Evolutionary conservation across 1,140 invertebrate species (phyloP).

Genomic region (Trissolcus basalis): DNA sequence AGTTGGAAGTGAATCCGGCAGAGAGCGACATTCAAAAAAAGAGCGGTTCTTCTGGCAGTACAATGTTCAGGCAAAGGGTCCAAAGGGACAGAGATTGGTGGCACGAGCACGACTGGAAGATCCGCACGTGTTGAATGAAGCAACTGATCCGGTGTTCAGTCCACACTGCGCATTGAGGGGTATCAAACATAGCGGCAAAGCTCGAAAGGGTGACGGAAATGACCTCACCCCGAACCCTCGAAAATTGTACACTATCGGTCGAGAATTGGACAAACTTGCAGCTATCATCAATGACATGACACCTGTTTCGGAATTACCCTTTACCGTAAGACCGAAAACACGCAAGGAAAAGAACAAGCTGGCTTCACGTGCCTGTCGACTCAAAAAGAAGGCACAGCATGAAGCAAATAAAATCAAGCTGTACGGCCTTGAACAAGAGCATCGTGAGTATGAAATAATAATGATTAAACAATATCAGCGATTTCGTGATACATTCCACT

Average conservation of each 20-base stretch:
- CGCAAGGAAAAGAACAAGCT: slow-evolving; percentile 99
- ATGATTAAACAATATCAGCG: neutral
- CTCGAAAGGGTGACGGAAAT: slow-evolving; percentile 97
- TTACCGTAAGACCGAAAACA: slow-evolving; percentile 91
- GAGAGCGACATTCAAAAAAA: slow-evolving; percentile 79
- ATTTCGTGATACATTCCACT: no score
- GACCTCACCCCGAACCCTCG: slow-evolving; percentile 96
- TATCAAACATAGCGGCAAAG: slow-evolving; percentile 95
- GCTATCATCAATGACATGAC: slow-evolving; percentile 96
- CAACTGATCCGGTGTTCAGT: slow-evolving; percentile 95
- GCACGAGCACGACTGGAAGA: slow-evolving; percentile 89
- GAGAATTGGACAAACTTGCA: slow-evolving; percentile 93
- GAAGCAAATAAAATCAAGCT: slow-evolving; percentile 97
- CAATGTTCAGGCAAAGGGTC: slow-evolving; percentile 98
- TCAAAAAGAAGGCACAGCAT: slow-evolving; percentile 96
- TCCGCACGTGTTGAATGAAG: slow-evolving; percentile 93
- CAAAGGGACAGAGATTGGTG: slow-evolving; percentile 92
- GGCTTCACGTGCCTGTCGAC: slow-evolving; percentile 94
- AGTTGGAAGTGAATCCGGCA: slow-evolving; percentile 70
- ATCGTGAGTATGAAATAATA: slow-evolving; percentile 80
- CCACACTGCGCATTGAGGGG: slow-evolving; percentile 91
- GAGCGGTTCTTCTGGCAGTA: slow-evolving; percentile 98
- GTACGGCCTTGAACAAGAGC: slow-evolving; percentile 93
- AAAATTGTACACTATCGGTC: slow-evolving; percentile 92
- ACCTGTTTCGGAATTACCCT: slow-evolving; percentile 93